These are phyloP conservation scores for Fabriciana adippe DNA, from an alignment of 2,888 invertebrate species.

Conservation along the genomic window DNA sequence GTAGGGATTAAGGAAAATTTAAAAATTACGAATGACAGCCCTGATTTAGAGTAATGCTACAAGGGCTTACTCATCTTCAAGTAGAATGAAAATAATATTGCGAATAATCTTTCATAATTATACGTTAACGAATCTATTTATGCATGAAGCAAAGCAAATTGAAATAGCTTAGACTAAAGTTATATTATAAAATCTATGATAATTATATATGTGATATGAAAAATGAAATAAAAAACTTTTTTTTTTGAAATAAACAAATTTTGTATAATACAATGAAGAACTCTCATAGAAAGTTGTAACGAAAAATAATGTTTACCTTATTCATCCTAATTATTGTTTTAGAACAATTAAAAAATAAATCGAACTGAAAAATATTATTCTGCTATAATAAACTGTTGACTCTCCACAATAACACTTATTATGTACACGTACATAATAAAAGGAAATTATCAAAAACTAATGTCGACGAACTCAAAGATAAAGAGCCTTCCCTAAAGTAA, in stretches of 20 bases:
- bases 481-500: constrained; percentile 67
- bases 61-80: constrained; percentile 14
- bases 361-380: no score
- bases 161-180: constrained; percentile 1
- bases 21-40: background rate
- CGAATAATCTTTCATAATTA: constrained; percentile 21
- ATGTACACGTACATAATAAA: background rate
- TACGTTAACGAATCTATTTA: constrained; percentile 18
- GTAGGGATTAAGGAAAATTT: no score
- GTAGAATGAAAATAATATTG: constrained; percentile 20
- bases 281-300: no score
- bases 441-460: constrained; percentile 43
- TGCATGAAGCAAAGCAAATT: constrained; percentile 5
- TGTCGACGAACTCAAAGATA: constrained; percentile 65
- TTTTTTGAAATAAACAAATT: no score
- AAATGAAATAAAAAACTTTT: no score
- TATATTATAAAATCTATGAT: background rate
- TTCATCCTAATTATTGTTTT: no score
- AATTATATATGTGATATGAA: background rate
- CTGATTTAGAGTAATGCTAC: constrained; percentile 8
- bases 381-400: no score
- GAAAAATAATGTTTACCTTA: no score
- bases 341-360: no score
- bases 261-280: no score
- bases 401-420: no score